A percentile compares a stretch with the other conserved stretches of the same genome.
These are phyloP conservation scores for Pharmacophagus antenor DNA, from an alignment of 2,888 invertebrate genomes.

Conservation along the genomic window DNA sequence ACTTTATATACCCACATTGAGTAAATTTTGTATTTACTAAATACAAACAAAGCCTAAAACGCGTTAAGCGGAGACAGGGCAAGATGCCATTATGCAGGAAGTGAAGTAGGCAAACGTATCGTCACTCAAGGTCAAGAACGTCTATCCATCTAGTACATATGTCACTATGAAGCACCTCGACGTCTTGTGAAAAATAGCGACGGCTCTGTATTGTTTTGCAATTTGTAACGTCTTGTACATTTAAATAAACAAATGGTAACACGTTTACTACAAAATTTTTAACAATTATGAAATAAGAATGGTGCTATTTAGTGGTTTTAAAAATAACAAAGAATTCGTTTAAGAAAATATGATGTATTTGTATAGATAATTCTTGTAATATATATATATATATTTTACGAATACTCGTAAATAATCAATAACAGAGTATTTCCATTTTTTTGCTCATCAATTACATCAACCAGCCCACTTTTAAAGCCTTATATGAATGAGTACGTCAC, in stretches of 20 bases:
- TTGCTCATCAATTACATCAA: conserved; percentile 62
- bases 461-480: conserved; percentile 60
- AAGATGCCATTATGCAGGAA: conserved; percentile 76
- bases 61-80: conserved; percentile 48
- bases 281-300: background rate
- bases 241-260: conserved; percentile 12
- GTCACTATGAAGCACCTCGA: conserved; percentile 46
- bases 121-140: conserved; percentile 69
- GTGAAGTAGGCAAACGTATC: conserved; percentile 76
- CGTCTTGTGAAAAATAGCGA: conserved; percentile 42
- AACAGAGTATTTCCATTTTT: conserved; percentile 31
- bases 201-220: conserved; percentile 57
- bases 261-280: background rate
- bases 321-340: background rate
- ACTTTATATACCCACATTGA: background rate
- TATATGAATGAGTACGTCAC: conserved; percentile 46
- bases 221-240: conserved; percentile 54
- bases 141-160: conserved; percentile 48
- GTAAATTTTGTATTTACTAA: conserved; percentile 8
- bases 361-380: background rate
- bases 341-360: background rate
- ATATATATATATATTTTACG: background rate
- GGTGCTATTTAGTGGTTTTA: background rate
- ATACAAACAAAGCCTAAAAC: conserved; percentile 42
- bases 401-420: conserved; percentile 1